Evolutionary conservation across 1,140 invertebrate species (phyloP).

Genomic region (Papilio dardanus): DNA sequence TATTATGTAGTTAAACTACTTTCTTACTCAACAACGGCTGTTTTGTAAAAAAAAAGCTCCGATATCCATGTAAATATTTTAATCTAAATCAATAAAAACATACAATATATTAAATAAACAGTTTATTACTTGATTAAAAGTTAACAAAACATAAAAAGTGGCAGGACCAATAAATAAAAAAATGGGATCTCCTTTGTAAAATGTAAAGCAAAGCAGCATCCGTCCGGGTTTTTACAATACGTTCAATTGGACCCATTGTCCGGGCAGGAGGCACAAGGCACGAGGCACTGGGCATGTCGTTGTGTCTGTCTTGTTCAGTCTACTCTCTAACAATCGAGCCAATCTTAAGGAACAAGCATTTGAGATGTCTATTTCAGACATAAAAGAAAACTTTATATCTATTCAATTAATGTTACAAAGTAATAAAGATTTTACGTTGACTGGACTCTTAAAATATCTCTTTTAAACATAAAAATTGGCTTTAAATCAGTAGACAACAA

Average conservation of each 20-base stretch:
- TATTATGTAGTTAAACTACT: too few relatives aligned
- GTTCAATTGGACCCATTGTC: slow-evolving; percentile 53
- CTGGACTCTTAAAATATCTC: background rate
- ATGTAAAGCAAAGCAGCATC: slow-evolving; percentile 24
- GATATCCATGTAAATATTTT: background rate
- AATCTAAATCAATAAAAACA: background rate
- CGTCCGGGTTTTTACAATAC: slow-evolving; percentile 47
- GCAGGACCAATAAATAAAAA: slow-evolving; percentile 18
- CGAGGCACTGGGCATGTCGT: slow-evolving; percentile 42
- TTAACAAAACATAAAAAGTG: slow-evolving; percentile 31
- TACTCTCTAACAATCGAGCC: slow-evolving; percentile 49
- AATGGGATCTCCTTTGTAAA: slow-evolving; percentile 25
- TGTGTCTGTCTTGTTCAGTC: slow-evolving; percentile 48
- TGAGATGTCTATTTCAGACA: slow-evolving; percentile 5
- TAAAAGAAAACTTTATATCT: slow-evolving; percentile 31
- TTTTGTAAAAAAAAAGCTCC: too few relatives aligned
- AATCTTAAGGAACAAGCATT: slow-evolving; percentile 53
- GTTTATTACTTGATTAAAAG: slow-evolving; percentile 12
- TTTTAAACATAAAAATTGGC: background rate
- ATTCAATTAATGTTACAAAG: slow-evolving; percentile 16
- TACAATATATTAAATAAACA: too few relatives aligned
- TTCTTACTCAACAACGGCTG: too few relatives aligned
- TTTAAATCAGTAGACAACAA: background rate
- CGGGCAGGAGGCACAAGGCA: background rate
- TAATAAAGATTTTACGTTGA: background rate